phyloP scores from a whole-genome alignment of 2,113 vertebrate genomes.

The Silurus asotus region DNA sequence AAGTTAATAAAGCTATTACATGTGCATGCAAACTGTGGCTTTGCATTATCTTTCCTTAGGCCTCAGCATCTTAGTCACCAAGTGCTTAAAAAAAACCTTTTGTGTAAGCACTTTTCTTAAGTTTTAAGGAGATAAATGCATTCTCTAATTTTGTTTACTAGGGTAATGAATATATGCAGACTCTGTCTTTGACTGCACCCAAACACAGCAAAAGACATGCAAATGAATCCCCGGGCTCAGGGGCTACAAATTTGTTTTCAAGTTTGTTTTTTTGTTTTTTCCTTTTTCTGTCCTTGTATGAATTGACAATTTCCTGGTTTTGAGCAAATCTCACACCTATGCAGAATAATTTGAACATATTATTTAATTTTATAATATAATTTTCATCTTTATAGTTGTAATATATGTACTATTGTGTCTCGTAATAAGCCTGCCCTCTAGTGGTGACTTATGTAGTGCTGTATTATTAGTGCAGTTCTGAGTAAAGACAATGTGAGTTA shows the following conservation, averaged over 20 bases:
- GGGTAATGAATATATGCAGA: background rate
- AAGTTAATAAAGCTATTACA: no score
- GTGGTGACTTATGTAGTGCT: no score
- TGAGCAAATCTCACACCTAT: background rate
- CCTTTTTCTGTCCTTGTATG: background rate
- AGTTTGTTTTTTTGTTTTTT: background rate
- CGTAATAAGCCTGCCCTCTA: no score
- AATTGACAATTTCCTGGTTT: background rate
- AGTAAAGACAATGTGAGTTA: no score
- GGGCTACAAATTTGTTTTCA: background rate
- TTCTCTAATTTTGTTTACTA: background rate
- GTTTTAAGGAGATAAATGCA: background rate
- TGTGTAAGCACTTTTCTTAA: background rate
- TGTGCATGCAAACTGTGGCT: no score
- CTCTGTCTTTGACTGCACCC: background rate
- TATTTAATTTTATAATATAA: no score
- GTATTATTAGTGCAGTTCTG: no score
- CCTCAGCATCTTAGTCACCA: background rate
- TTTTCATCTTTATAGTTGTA: no score
- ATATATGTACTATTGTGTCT: no score
- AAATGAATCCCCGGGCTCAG: background rate
- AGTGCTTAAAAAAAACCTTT: background rate
- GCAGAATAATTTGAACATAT: background rate
- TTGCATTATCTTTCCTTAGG: background rate
- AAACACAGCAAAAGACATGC: background rate